phyloP scores from a whole-genome alignment of 2,888 invertebrate species.

The Callimorpha dominula region DNA sequence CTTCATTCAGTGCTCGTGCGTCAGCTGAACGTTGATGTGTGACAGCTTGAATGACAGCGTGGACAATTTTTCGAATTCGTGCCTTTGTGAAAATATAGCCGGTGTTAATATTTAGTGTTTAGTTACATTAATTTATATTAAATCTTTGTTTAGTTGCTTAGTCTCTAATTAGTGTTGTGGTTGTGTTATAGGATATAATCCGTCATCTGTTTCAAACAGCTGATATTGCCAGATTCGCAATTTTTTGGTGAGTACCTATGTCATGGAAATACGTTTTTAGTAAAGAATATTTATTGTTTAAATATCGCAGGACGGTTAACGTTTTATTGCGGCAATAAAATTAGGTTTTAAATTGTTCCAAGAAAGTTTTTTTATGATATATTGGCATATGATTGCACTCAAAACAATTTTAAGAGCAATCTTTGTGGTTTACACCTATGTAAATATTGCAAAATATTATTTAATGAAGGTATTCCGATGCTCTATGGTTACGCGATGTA shows the following conservation, averaged over 20 bases:
- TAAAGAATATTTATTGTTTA: neutral
- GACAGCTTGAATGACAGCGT: slow-evolving; percentile 48
- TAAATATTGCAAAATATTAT: neutral
- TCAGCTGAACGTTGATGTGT: slow-evolving; percentile 6
- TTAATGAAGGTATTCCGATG: neutral
- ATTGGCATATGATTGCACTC: neutral
- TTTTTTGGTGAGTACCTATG: slow-evolving; percentile 36
- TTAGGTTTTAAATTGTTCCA: neutral
- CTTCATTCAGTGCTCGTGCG: slow-evolving; percentile 29
- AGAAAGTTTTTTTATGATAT: neutral
- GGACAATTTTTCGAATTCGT: slow-evolving; percentile 35
- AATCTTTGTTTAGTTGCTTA: slow-evolving; percentile 23
- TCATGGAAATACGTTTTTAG: neutral
- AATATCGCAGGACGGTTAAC: neutral
- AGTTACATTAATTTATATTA: slow-evolving; percentile 15
- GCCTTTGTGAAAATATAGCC: slow-evolving; percentile 36
- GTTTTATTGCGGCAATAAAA: neutral
- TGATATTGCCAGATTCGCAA: slow-evolving; percentile 34
- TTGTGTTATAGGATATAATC: slow-evolving; percentile 34
- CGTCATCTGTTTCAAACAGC: slow-evolving; percentile 45
- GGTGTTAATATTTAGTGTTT: slow-evolving; percentile 30
- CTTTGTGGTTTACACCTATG: neutral
- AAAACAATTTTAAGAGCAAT: neutral
- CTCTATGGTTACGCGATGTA: neutral
- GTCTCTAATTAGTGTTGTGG: slow-evolving; percentile 44